These are phyloP conservation scores for Cavia aperea DNA, from an alignment of 2,113 vertebrate genomes.

Conservation along the genomic window DNA sequence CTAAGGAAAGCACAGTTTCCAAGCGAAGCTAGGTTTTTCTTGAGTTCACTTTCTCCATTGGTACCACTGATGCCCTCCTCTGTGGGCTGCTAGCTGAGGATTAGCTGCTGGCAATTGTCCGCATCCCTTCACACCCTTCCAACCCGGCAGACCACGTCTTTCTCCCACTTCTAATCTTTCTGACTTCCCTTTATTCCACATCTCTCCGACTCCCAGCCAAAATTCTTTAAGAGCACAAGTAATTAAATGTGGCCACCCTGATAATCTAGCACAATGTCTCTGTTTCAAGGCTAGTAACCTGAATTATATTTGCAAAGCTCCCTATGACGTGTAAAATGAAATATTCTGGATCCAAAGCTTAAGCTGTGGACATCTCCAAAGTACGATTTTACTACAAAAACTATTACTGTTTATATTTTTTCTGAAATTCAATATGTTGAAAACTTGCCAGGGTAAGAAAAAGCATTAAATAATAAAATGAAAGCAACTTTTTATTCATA, in stretches of 20 bases:
- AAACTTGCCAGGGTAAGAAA: not conserved
- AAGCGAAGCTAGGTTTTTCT: not conserved
- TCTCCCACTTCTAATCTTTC: not conserved
- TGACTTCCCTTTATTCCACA: not conserved
- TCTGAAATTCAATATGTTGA: not conserved
- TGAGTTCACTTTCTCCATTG: not conserved
- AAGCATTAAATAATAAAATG: not conserved
- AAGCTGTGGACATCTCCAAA: not conserved
- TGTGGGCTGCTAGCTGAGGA: not conserved
- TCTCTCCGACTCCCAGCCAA: not conserved
- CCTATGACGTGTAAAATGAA: not conserved
- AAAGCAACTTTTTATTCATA: not conserved
- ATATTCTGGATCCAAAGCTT: not conserved
- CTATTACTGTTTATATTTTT: not conserved
- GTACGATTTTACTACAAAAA: not conserved
- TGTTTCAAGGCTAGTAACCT: not conserved
- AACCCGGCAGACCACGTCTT: not conserved
- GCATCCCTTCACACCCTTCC: not conserved
- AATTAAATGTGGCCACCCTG: not conserved
- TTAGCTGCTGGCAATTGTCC: not conserved
- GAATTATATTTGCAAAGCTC: slow-evolving; percentile 6
- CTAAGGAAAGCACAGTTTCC: not conserved
- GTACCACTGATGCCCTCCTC: not conserved
- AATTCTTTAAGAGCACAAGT: not conserved
- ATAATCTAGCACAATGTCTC: not conserved